Percentiles rank a stretch among this genome's conserved stretches.
Conservation (phyloP, 2,113 vertebrate genomes). For the Etheostoma cragini region DNA sequence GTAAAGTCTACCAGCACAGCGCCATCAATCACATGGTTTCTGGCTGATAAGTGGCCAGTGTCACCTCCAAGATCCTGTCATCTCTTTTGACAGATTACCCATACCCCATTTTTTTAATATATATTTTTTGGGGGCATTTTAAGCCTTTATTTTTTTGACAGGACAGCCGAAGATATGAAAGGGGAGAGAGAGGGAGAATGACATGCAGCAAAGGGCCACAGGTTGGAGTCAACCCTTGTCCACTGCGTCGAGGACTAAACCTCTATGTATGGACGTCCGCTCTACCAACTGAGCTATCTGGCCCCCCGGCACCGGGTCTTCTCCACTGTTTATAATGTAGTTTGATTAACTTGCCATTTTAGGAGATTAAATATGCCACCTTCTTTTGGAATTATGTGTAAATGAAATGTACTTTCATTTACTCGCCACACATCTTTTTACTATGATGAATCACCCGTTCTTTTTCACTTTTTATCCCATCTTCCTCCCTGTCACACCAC, state of each 20-base stretch:
- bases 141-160: no score
- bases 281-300: no score
- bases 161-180: no score
- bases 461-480: neutral
- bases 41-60: constrained; percentile 57
- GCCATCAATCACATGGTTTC: constrained; percentile 62
- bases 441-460: neutral
- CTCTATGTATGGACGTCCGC: no score
- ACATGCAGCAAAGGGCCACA: no score
- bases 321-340: constrained; percentile 10
- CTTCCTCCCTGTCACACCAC: neutral
- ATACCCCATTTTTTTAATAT: neutral
- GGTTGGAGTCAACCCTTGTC: no score
- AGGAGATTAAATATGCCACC: constrained; percentile 4
- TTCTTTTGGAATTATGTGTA: constrained; percentile 12
- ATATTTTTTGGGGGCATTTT: no score
- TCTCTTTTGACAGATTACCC: constrained; percentile 26
- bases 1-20: constrained; percentile 38
- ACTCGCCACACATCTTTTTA: neutral
- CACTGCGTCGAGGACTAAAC: no score
- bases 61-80: constrained; percentile 32
- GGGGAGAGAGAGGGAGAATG: no score
- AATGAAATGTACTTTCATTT: constrained; percentile 3
- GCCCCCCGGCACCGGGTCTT: neutral
- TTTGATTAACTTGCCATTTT: constrained; percentile 13